Evolutionary conservation across 2,888 invertebrate species (phyloP), one percentile per base, ranked within the genome.

Genomic region (Drosophila nigricruria): DNA sequence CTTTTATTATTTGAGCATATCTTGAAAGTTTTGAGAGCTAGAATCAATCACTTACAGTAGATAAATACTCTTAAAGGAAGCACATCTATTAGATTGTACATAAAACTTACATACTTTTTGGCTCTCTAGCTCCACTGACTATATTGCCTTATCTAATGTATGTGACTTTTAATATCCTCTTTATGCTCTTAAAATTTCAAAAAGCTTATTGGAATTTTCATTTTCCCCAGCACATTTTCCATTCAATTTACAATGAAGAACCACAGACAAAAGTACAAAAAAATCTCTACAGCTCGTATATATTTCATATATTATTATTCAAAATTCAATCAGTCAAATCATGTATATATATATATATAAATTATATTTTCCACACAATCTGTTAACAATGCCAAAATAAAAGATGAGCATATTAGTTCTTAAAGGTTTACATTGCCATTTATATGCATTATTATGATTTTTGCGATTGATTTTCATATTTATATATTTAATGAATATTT

Each of bases 401-500:
- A 59, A 14, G 47, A 0, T 20, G 32, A 8, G 27, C 34, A 43
- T 14, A 61, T 12, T 34, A 27, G 23, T n/a, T 18, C 27, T 18
- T 20, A 16, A 42, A 42, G 5, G 16, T 9, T 25, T 32, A 2
- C 12, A 47, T 56, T 52, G 30, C 43, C 23, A 23, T 42, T 30
- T 42, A 2, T 18, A 27, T 54, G 30, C 9, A 20, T 16, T 56
- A 30, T 34, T 43, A 5, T n/a, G n/a, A n/a, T 34, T 45, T 43
- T 38, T 5, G 3, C 5, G 12, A 27, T 38, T 53, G 25, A 25
- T 45, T 34, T 67, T 42, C 10, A 25, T 14, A 20, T 40, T 23
- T 27, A 20, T 27, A 50, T 20, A 27, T 43, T 20, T 27, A 18
- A 62, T 43, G 34, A 16, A 34, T 50, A 43, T 50, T 42, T 53